Conservation (phyloP, 2,888 invertebrate species). For the Microplitis deprimator region DNA sequence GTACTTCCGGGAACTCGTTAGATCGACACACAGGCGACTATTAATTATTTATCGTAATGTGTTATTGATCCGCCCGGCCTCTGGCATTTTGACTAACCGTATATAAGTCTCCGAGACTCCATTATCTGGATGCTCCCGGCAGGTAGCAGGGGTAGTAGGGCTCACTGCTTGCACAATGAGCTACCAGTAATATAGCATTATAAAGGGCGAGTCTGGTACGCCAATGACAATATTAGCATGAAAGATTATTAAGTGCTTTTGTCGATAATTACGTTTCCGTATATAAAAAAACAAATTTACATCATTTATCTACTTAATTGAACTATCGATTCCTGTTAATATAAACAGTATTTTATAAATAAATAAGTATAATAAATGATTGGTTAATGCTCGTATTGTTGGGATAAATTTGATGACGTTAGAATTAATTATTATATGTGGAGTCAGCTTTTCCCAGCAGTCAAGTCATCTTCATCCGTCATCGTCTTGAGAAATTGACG, state of each 20-base stretch:
- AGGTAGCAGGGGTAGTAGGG: background rate
- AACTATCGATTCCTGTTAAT: background rate
- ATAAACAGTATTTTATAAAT: background rate
- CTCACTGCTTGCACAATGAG: conserved; percentile 23
- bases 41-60: conserved; percentile 70
- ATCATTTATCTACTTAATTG: background rate
- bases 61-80: conserved; percentile 67
- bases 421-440: conserved; percentile 25
- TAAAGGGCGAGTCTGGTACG: background rate
- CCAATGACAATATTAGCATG: conserved; percentile 24
- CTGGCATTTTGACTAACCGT: conserved; percentile 54
- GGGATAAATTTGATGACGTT: conserved; percentile 8
- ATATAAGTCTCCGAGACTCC: conserved; percentile 47
- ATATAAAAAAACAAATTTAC: conserved; percentile 8
- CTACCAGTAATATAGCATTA: background rate
- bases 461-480: conserved; percentile 31
- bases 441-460: conserved; percentile 20
- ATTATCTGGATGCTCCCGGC: conserved; percentile 24
- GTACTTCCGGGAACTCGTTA: conserved; percentile 7
- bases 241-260: conserved; percentile 28
- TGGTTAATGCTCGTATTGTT: background rate
- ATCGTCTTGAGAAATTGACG: conserved; percentile 11
- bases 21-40: conserved; percentile 45
- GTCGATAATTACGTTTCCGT: conserved; percentile 19
- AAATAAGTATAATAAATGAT: background rate